A percentile compares a stretch with the other conserved stretches of the same genome.
Evolutionary conservation across 2,113 vertebrate species (phyloP).

Genomic region (Sander vitreus): DNA sequence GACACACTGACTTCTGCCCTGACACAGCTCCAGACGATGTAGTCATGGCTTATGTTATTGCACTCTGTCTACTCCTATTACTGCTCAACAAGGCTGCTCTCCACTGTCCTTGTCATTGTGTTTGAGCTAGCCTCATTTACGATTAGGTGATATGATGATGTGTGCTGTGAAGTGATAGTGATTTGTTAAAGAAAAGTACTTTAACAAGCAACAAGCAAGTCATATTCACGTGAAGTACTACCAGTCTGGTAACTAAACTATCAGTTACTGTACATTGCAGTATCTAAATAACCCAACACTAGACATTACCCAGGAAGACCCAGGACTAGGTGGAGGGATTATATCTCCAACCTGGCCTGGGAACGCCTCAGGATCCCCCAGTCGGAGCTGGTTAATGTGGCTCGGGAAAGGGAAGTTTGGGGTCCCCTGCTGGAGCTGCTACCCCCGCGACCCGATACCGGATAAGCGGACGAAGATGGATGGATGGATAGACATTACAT

Average conservation of each 20-base stretch:
- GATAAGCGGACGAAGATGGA: too few species aligned
- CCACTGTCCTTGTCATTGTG: constrained; percentile 21
- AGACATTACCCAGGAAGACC: too few species aligned
- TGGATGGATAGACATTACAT: constrained; percentile 17
- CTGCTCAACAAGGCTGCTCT: constrained; percentile 25
- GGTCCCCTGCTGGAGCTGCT: too few species aligned
- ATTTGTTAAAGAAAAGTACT: constrained; percentile 7
- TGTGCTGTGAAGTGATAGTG: neutral
- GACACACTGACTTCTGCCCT: constrained; percentile 63
- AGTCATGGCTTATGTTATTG: constrained; percentile 57
- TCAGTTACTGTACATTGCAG: neutral
- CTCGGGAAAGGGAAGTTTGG: too few species aligned
- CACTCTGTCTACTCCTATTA: constrained; percentile 58
- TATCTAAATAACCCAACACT: constrained; percentile 17
- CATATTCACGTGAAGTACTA: neutral
- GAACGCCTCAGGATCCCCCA: too few species aligned
- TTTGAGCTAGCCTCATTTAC: constrained; percentile 25
- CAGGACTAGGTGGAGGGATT: too few species aligned
- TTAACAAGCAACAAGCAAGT: neutral
- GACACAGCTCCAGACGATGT: constrained; percentile 48
- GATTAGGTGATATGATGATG: neutral
- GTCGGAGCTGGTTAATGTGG: too few species aligned
- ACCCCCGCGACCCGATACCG: too few species aligned
- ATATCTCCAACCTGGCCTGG: too few species aligned
- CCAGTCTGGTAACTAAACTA: neutral